Evolutionary conservation across 2,797 vertebrate species (phyloP), one percentile per base, ranked within the genome.

Genomic region (Helostoma temminkii): DNA sequence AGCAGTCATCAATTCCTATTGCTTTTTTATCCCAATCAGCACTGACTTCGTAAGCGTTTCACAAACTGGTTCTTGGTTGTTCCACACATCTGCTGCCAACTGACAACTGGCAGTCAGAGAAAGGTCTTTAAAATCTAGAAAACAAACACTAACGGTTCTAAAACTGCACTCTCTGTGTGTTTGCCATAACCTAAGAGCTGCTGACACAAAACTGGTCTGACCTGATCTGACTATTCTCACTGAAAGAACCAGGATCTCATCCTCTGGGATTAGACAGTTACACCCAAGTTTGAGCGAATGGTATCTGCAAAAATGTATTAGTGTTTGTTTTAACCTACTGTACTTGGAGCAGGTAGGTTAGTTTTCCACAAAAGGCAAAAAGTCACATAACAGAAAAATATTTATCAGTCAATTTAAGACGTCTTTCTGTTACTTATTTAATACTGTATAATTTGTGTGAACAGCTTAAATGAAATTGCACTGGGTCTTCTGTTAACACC

Each of bases 171-270:
- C 39, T 49, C 32, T 56, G 55, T 71, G 65, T 25, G 39, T 77
- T 60, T 59, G 30, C 52, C 48, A 15, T 30, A 64, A 66, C 63
- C 49, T 58, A 69, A 78, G 69, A 58, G 50, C 75, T 48, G 54
- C 83, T 52, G 74, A 58, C 58, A 39, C 47, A 73, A 73, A 91
- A 92, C 87, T 68, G 66, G 90, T 91, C 75, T 6, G 42, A 90
- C 89, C 77, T 47, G 90, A 80, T 89, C 67, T 61, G 74, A 74
- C 71, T 66, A 52, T 68, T 25, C 70, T 74, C 72, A 55, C 47
- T 39, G 58, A 78, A 46, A 66, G 32, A 71, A 74, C 24, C 0
- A 24, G 74, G 79, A 78, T 63, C 55, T 60, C 47, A 59, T 82
- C 78, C 48, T 75, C 54, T 49, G 59, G 76, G 74, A 79, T 63